These are phyloP conservation scores for Scartelaos histophorus DNA, from an alignment of 2,113 vertebrate species.

Conservation along the genomic window DNA sequence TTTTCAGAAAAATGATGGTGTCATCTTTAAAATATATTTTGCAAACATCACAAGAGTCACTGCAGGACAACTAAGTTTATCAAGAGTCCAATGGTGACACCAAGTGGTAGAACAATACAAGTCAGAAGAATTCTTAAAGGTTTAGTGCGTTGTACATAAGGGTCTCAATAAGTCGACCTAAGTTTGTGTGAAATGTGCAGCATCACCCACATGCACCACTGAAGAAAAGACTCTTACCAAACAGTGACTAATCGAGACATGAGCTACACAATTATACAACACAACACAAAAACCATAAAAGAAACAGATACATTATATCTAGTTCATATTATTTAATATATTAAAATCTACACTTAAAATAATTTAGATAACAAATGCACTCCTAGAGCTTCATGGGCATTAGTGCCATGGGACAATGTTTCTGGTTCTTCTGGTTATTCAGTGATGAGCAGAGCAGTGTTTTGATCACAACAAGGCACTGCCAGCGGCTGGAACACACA, in stretches of 20 bases:
- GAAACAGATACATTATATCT: neutral
- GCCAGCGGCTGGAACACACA: constrained; percentile 76
- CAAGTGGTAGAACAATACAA: constrained; percentile 53
- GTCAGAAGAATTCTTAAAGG: neutral
- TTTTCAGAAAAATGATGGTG: neutral
- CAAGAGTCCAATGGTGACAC: constrained; percentile 49
- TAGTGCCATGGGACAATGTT: neutral
- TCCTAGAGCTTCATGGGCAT: neutral
- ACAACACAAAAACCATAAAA: neutral
- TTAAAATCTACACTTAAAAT: constrained; percentile 5
- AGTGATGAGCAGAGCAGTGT: constrained; percentile 74
- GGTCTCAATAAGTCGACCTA: constrained; percentile 15
- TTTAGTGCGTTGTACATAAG: constrained; percentile 61
- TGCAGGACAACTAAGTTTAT: neutral
- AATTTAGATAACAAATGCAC: constrained; percentile 1
- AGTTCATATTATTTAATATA: neutral
- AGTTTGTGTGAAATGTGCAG: constrained; percentile 16
- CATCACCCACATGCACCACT: neutral
- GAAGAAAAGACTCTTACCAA: constrained; percentile 6
- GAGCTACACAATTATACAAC: constrained; percentile 10
- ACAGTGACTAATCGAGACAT: neutral
- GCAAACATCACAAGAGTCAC: neutral
- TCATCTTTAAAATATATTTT: neutral
- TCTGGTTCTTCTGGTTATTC: constrained; percentile 33
- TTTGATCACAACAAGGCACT: constrained; percentile 82